A percentile compares a stretch with the other conserved stretches of the same genome.
phyloP scores from a whole-genome alignment of 2,888 invertebrate species.

The Hirtodrosophila histrioides region DNA sequence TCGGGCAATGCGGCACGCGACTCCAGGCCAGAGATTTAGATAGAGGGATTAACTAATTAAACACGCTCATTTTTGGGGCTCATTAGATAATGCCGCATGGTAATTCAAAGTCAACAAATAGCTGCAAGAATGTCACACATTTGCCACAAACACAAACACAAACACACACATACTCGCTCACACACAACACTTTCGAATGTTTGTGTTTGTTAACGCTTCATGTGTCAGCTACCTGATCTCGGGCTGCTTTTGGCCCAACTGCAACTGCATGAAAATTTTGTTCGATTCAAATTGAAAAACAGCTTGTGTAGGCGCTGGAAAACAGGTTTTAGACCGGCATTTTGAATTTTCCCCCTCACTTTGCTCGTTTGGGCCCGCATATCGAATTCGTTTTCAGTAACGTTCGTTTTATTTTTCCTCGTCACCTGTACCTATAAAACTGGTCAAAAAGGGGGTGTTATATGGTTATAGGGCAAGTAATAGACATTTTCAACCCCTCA shows the following conservation, averaged over 20 bases:
- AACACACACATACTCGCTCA: conserved; percentile 17
- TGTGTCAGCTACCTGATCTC: conserved; percentile 41
- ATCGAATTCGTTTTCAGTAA: no score
- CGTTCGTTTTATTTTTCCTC: no score
- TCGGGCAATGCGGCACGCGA: conserved; percentile 42
- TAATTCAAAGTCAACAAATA: conserved; percentile 24
- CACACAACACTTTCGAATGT: background rate
- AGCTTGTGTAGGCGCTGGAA: conserved; percentile 20
- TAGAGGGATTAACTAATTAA: conserved; percentile 51
- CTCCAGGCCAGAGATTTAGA: conserved; percentile 36
- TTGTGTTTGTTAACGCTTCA: conserved; percentile 31
- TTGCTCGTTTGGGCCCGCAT: background rate
- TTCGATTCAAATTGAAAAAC: conserved; percentile 12
- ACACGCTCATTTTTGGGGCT: conserved; percentile 50
- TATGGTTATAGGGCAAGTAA: no score
- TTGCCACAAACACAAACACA: background rate
- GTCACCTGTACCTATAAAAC: no score
- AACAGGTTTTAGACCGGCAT: conserved; percentile 47
- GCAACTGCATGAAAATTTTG: conserved; percentile 27
- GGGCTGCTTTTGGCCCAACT: conserved; percentile 36
- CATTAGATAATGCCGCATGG: conserved; percentile 38
- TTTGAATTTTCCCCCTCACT: conserved; percentile 13
- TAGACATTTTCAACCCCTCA: no score
- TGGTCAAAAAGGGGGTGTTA: no score
- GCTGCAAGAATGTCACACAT: conserved; percentile 42